Percentiles rank a stretch among this genome's conserved stretches.
These are phyloP conservation scores for Griposia aprilina DNA, from an alignment of 2,888 invertebrate genomes.

Conservation along the genomic window DNA sequence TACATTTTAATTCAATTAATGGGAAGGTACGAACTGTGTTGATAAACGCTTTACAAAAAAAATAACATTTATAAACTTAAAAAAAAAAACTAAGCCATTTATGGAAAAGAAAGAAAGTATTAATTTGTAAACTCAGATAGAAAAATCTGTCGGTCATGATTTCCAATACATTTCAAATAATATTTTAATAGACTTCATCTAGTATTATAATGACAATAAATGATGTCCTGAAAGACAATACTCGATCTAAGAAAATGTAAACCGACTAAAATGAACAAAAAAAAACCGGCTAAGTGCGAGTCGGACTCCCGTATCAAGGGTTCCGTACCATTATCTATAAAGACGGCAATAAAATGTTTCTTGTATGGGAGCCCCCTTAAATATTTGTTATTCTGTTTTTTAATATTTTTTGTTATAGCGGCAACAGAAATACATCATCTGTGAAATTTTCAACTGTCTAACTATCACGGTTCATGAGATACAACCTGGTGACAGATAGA, in stretches of 20 bases:
- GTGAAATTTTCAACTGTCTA: no score
- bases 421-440: no score
- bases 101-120: not conserved
- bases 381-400: no score
- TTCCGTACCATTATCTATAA: no score
- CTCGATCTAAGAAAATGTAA: not conserved
- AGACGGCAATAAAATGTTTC: no score
- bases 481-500: no score
- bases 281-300: no score
- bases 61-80: not conserved
- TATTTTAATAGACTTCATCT: not conserved
- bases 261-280: not conserved
- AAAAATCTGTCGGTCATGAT: not conserved
- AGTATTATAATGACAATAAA: not conserved
- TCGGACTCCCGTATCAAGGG: no score
- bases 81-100: not conserved
- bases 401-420: no score
- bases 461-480: no score
- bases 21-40: no score
- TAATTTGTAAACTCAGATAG: not conserved
- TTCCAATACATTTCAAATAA: not conserved
- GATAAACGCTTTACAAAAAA: not conserved
- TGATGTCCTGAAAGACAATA: not conserved
- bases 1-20: not conserved
- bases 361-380: no score